A percentile compares a stretch with the other conserved stretches of the same genome.
These are phyloP conservation scores for Rhynchotus rufescens DNA, from an alignment of 2,797 vertebrate species.

Conservation along the genomic window DNA sequence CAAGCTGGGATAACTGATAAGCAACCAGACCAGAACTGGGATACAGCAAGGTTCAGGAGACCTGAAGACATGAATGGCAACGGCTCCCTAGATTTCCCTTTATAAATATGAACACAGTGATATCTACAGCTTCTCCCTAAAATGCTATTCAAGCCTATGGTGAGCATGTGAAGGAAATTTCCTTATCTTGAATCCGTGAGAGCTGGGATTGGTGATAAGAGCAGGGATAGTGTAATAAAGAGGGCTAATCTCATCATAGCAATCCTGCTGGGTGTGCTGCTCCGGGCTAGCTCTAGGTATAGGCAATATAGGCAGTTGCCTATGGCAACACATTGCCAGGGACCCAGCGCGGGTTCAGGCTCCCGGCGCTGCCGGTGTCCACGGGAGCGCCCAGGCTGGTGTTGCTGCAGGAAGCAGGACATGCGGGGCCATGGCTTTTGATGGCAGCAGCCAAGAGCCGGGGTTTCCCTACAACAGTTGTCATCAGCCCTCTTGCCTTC, in stretches of 20 bases:
- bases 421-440: not conserved
- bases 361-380: conserved; percentile 2
- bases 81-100: not conserved
- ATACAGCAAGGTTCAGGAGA: conserved; percentile 23
- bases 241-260: conserved; percentile 61
- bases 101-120: conserved; percentile 34
- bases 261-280: conserved; percentile 40
- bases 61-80: conserved; percentile 30
- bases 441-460: not conserved
- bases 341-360: conserved; percentile 39
- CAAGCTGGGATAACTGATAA: conserved; percentile 61
- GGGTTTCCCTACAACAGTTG: not conserved
- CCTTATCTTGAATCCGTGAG: conserved; percentile 57
- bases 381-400: not conserved
- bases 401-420: not conserved
- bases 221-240: conserved; percentile 43
- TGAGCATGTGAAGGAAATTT: conserved; percentile 50
- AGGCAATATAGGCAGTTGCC: conserved; percentile 69
- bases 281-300: conserved; percentile 47
- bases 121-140: not conserved
- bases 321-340: conserved; percentile 59
- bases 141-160: conserved; percentile 32
- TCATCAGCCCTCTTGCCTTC: not conserved
- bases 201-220: conserved; percentile 65
- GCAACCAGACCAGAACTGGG: conserved; percentile 31